Conservation (phyloP, 1,140 invertebrate genomes). For the Brachionus asplanchnoidis region DNA sequence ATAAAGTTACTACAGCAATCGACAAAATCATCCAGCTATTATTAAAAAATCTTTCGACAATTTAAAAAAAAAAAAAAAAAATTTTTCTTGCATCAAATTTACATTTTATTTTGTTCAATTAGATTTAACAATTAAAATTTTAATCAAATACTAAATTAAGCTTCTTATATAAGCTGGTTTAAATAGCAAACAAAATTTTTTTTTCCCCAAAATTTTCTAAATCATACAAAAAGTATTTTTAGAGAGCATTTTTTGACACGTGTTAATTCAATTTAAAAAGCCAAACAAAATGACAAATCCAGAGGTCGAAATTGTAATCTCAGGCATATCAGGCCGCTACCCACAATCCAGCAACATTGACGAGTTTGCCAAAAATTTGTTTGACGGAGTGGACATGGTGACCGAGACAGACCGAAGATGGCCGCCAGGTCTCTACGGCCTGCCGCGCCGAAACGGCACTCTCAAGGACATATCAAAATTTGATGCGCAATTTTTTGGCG, state of each 20-base stretch:
- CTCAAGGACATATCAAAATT: slow-evolving; percentile 79
- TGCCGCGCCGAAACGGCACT: slow-evolving; percentile 79
- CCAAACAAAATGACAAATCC: not conserved
- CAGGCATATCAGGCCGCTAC: not conserved
- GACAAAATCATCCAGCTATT: not conserved
- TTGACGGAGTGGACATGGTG: slow-evolving; percentile 77
- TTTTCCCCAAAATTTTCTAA: not conserved
- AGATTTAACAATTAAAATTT: not conserved
- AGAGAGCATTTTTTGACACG: not conserved
- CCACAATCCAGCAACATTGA: slow-evolving; percentile 64
- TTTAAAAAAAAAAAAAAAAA: not conserved
- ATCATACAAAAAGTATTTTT: not conserved
- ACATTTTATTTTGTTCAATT: not conserved
- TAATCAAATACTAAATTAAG: not conserved
- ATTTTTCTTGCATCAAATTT: not conserved
- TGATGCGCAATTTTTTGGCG: slow-evolving; percentile 86
- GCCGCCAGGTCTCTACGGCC: slow-evolving; percentile 68
- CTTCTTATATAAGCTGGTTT: not conserved
- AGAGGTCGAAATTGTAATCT: not conserved
- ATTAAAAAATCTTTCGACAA: not conserved
- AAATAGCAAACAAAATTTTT: not conserved
- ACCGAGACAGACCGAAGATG: slow-evolving; percentile 78
- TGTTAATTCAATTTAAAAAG: not conserved
- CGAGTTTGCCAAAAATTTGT: slow-evolving; percentile 79
- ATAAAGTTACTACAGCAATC: not conserved